phyloP scores from a whole-genome alignment of 1,140 invertebrate species.

The Asobara japonica region DNA sequence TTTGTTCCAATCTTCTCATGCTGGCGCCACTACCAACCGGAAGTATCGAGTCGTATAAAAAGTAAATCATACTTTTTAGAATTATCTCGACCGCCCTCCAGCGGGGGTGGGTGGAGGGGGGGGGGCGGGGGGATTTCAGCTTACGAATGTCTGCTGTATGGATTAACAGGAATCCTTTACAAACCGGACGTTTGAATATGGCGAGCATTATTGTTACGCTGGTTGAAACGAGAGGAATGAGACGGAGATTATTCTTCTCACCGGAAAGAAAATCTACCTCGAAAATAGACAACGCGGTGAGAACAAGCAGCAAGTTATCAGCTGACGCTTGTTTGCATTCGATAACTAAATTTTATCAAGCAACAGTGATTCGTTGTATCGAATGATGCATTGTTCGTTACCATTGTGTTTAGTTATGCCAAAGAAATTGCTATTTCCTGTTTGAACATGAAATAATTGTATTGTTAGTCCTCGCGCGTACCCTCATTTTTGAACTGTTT shows the following conservation, averaged over 20 bases:
- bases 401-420: too few relatives aligned
- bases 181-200: conserved; percentile 7
- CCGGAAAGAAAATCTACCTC: background rate
- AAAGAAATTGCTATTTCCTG: too few relatives aligned
- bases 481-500: too few relatives aligned
- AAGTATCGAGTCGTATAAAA: background rate
- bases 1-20: background rate
- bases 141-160: background rate
- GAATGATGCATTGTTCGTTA: too few relatives aligned
- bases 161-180: conserved; percentile 1
- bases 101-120: too few relatives aligned
- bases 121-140: background rate
- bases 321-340: too few relatives aligned
- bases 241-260: background rate
- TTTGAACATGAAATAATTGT: too few relatives aligned
- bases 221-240: background rate
- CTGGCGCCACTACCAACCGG: background rate
- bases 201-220: background rate
- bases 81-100: background rate
- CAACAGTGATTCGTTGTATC: too few relatives aligned
- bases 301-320: too few relatives aligned
- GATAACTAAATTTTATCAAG: too few relatives aligned
- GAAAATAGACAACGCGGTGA: too few relatives aligned
- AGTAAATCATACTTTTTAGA: background rate
- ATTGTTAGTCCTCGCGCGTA: too few relatives aligned